Evolutionary conservation across 2,888 invertebrate genomes (phyloP), one percentile per base, ranked within the genome.

Genomic region (Drosophila parthenogenetica): DNA sequence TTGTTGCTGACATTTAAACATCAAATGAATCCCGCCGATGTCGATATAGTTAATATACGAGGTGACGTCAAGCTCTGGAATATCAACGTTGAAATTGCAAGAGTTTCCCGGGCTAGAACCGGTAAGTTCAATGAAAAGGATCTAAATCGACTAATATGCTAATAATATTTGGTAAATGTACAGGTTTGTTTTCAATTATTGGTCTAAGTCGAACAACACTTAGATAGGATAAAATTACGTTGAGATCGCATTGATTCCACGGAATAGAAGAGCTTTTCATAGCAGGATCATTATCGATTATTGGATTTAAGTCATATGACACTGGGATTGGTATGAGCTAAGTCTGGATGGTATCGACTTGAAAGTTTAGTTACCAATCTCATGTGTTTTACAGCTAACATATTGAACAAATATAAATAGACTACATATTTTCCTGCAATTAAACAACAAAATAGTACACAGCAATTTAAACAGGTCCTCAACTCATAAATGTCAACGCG

Each of bases 51-150:
- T 13, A 93, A 94, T 62, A 93, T 97, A 62, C 93, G 94, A 45
- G 96, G 96, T 0, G 96, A 96, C 88, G 92, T 96, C 5, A 93
- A 94, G 53, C 93, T 96, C 0, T 90, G 93, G 69, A 74, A 81
- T 39, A 81, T 90, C 5, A 50, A 55, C 0, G 19, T 82, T 10
- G 80, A 71, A n/a, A 60, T n/a, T n/a, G 11, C 25, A n/a, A 42
- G 14, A 13, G 5, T 43, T n/a, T 37, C 58, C 2, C 5, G 7
- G 0, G 5, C 1, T 10, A 8, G n/a, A 40, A 3, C 8, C 11
- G 37, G 75, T 73, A 42, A 58, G 55, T 37, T 2, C 1, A 17
- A 3, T 13, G 13, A 17, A 5, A 14, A 19, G 10, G 2, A 7
- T 29, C 5, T 14, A 7, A 5, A 14, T 0, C 14, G 5, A 5